Evolutionary conservation across 2,888 invertebrate genomes (phyloP).

Genomic region (Luffia ferchaultella): DNA sequence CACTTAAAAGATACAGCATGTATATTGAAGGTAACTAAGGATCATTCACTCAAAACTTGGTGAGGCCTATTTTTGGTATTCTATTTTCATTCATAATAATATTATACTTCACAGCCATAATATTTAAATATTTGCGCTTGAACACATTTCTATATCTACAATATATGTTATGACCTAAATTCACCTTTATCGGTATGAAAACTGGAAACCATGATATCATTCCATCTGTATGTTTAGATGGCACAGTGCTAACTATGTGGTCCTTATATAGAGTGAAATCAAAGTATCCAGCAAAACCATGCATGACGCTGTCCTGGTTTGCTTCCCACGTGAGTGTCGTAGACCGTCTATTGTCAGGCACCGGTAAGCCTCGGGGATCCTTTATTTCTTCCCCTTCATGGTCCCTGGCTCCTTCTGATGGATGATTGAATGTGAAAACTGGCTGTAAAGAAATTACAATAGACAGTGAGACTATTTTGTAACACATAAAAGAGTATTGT

Average conservation of each 20-base stretch:
- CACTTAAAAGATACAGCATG: too few species aligned
- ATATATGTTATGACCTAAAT: slow-evolving; percentile 1
- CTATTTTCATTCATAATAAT: not conserved
- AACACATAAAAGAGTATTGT: too few species aligned
- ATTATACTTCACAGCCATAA: not conserved
- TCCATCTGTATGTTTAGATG: slow-evolving; percentile 85
- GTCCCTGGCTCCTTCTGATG: slow-evolving; percentile 74
- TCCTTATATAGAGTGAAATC: slow-evolving; percentile 87
- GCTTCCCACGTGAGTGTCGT: slow-evolving; percentile 73
- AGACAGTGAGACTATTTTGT: not conserved
- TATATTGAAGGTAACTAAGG: too few species aligned
- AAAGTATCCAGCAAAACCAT: slow-evolving; percentile 97
- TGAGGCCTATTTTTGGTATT: not conserved
- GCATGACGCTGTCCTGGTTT: slow-evolving; percentile 80
- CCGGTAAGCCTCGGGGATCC: slow-evolving; percentile 72
- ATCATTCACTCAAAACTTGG: too few species aligned
- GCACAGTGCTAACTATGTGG: slow-evolving; percentile 88
- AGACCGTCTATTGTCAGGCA: slow-evolving; percentile 80
- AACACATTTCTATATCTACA: not conserved
- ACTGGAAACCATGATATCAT: slow-evolving; percentile 99
- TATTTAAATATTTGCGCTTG: not conserved
- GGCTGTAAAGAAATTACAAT: slow-evolving; percentile 41
- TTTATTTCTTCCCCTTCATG: slow-evolving; percentile 73
- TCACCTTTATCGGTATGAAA: slow-evolving; percentile 89
- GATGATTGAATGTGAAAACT: slow-evolving; percentile 91